A percentile compares a stretch with the other conserved stretches of the same genome.
Evolutionary conservation across 2,797 vertebrate species (phyloP).

Genomic region (Stomatorhinus walkeri): DNA sequence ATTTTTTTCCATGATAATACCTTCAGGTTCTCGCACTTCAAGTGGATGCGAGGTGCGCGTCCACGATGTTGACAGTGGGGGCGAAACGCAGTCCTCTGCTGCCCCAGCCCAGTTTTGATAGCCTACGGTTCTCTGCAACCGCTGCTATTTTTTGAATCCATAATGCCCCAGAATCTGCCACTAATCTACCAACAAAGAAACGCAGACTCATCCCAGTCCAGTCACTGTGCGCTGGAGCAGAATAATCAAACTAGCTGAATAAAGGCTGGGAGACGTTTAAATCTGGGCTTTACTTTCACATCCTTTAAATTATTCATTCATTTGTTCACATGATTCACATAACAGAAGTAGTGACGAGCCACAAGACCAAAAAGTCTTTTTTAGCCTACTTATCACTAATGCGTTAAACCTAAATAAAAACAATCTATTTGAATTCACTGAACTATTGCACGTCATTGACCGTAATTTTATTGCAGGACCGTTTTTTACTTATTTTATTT

Average conservation of each 20-base stretch:
- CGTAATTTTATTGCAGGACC: background rate
- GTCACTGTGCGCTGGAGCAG: slow-evolving; percentile 41
- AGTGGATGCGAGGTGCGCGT: background rate
- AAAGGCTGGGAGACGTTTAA: slow-evolving; percentile 19
- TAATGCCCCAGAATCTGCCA: slow-evolving; percentile 53
- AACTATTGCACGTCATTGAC: background rate
- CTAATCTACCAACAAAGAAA: slow-evolving; percentile 48
- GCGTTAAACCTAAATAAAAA: background rate
- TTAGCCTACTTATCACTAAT: background rate
- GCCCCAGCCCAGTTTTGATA: background rate
- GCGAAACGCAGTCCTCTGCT: background rate
- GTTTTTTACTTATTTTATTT: background rate
- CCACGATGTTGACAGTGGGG: background rate
- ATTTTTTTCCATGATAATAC: background rate
- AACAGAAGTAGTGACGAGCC: background rate
- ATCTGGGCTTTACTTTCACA: background rate
- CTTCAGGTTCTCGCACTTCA: background rate
- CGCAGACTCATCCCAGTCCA: slow-evolving; percentile 31
- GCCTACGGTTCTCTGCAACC: slow-evolving; percentile 51
- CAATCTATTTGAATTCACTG: background rate
- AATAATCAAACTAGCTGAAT: slow-evolving; percentile 43
- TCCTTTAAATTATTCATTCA: background rate
- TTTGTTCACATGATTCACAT: background rate
- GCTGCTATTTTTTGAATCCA: slow-evolving; percentile 56
- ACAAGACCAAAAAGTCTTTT: background rate